These are phyloP conservation scores for Xerus rutilus DNA, from an alignment of 2,797 vertebrate genomes.

Conservation along the genomic window DNA sequence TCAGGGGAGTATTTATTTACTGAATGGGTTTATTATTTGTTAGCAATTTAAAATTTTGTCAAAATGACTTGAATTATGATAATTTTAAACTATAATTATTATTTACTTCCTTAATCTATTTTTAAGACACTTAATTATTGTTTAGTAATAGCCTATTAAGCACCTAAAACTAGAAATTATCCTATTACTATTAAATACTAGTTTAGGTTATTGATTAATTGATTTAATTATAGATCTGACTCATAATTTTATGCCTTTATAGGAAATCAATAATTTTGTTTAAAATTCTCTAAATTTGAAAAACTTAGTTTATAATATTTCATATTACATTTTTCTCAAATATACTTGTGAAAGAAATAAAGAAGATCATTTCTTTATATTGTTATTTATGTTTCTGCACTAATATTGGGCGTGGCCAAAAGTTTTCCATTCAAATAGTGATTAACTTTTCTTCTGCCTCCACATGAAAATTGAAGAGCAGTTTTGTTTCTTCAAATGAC, in stretches of 20 bases:
- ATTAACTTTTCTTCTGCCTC: neutral
- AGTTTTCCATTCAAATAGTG: conserved; percentile 22
- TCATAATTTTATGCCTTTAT: neutral
- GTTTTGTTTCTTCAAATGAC: neutral
- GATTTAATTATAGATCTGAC: conserved; percentile 11
- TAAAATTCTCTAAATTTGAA: neutral
- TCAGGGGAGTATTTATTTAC: neutral
- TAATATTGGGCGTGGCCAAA: neutral
- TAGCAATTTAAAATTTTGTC: conserved; percentile 14
- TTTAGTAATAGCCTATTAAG: neutral
- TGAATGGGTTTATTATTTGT: neutral
- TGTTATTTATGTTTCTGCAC: neutral
- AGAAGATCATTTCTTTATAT: neutral
- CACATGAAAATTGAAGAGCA: neutral
- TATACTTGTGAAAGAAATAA: conserved; percentile 17
- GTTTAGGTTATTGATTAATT: neutral
- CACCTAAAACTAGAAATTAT: neutral
- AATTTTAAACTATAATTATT: neutral
- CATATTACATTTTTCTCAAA: neutral
- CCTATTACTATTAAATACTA: neutral
- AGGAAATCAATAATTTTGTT: conserved; percentile 27
- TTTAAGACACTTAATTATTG: neutral
- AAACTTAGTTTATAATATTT: neutral
- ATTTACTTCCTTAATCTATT: conserved; percentile 40
- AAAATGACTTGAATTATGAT: neutral